Evolutionary conservation across 2,888 invertebrate genomes (phyloP).

Genomic region (Rhyacophila evoluta): DNA sequence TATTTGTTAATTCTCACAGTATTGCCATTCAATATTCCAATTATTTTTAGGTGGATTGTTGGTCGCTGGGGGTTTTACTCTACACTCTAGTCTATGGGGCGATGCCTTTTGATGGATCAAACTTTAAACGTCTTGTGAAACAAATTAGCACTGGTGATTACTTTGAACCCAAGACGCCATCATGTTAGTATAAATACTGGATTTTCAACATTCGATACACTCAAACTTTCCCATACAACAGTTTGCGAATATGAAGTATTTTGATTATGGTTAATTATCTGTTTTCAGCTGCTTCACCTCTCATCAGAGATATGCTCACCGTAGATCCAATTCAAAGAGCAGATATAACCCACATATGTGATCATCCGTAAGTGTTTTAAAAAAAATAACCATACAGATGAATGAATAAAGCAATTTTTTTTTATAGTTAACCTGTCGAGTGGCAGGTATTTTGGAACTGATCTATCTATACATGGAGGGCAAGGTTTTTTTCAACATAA

Average conservation of each 20-base stretch:
- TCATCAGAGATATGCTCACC: conserved; percentile 94
- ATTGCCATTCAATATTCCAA: no score
- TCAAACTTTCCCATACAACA: no score
- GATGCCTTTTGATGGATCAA: conserved; percentile 99
- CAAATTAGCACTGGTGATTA: conserved; percentile 98
- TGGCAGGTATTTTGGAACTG: no score
- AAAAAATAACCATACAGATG: no score
- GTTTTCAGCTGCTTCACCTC: conserved; percentile 86
- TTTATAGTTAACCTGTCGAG: no score
- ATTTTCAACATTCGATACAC: no score
- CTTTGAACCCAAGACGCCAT: conserved; percentile 94
- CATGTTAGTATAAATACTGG: conserved; percentile 80
- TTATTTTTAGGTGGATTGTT: conserved; percentile 76
- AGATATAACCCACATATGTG: conserved; percentile 93
- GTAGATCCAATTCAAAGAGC: conserved; percentile 92
- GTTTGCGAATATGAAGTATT: not conserved
- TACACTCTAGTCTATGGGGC: conserved; percentile 99
- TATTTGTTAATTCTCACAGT: no score
- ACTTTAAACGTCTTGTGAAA: conserved; percentile 95
- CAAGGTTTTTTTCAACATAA: no score
- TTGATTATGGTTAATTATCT: not conserved
- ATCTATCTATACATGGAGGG: no score
- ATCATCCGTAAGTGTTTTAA: conserved; percentile 80
- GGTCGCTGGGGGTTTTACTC: conserved; percentile 96
- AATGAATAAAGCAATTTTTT: no score